Evolutionary conservation across 23 tunicate species (phyloP).

Genomic region (Trididemnum clinides): DNA sequence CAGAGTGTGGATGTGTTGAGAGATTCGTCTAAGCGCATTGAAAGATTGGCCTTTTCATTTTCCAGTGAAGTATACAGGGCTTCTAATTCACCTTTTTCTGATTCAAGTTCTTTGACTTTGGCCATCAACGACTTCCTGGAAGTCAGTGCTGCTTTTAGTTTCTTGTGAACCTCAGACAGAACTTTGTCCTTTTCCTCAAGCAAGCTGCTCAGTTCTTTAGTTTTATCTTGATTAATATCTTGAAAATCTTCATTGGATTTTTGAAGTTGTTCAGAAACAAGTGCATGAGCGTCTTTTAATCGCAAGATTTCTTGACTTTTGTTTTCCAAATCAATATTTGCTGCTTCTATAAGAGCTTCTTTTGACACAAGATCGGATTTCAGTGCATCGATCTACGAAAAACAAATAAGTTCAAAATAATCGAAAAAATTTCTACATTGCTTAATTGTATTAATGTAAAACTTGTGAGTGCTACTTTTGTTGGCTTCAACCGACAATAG

Average conservation of each 20-base stretch:
- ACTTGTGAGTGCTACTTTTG: too few species aligned
- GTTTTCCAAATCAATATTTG: background rate
- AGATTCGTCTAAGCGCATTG: background rate
- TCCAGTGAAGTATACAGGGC: constrained; percentile 17
- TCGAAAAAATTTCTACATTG: too few species aligned
- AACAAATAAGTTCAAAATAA: too few species aligned
- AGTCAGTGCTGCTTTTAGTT: constrained; percentile 72
- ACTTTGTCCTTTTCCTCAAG: constrained; percentile 34
- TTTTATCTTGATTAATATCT: background rate
- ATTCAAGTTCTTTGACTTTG: constrained; percentile 51
- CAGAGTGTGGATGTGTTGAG: background rate
- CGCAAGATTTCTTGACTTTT: background rate
- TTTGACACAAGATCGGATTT: background rate
- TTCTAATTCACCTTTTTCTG: constrained; percentile 15
- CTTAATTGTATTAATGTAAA: too few species aligned
- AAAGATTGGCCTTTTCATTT: background rate
- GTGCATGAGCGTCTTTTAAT: background rate
- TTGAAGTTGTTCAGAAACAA: background rate
- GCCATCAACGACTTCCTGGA: constrained; percentile 71
- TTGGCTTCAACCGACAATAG: too few species aligned
- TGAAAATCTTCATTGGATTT: background rate
- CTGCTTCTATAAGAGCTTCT: background rate
- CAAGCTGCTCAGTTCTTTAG: background rate
- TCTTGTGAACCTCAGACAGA: constrained; percentile 57
- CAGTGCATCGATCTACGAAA: background rate